Evolutionary conservation across 1,140 invertebrate species (phyloP).

Genomic region (Drosophila kanapiae): DNA sequence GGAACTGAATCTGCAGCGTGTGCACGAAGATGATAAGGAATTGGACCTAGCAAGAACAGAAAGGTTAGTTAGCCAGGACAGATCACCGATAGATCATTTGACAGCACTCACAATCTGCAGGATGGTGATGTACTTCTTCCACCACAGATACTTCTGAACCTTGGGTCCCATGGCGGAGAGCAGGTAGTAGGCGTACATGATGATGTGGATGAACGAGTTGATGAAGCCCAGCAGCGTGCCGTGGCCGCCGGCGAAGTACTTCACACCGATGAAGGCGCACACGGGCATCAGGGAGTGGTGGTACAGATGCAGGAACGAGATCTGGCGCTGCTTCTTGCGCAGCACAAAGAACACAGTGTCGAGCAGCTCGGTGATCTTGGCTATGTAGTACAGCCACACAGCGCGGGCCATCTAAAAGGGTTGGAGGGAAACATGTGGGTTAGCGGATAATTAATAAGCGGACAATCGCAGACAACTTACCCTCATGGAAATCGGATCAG

Average conservation of each 20-base stretch:
- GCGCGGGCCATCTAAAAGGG: conserved; percentile 88
- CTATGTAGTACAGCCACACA: conserved; percentile 88
- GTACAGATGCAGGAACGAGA: conserved; percentile 91
- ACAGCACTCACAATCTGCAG: conserved; percentile 90
- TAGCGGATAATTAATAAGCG: neutral
- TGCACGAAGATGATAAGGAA: conserved; percentile 93
- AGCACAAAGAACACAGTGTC: conserved; percentile 94
- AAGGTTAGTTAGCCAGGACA: conserved; percentile 10
- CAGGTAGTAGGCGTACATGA: conserved; percentile 95
- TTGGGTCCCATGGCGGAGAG: conserved; percentile 92
- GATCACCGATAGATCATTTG: neutral
- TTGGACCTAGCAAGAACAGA: conserved; percentile 88
- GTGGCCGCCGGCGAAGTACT: conserved; percentile 92
- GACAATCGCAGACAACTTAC: conserved; percentile 86
- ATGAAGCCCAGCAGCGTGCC: conserved; percentile 93
- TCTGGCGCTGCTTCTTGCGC: conserved; percentile 91
- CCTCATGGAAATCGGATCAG: conserved; percentile 90
- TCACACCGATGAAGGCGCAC: conserved; percentile 93
- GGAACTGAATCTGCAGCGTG: conserved; percentile 87
- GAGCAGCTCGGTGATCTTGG: conserved; percentile 88
- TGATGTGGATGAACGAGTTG: conserved; percentile 91
- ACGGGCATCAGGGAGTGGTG: conserved; percentile 91
- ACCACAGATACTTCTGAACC: conserved; percentile 95
- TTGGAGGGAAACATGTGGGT: neutral
- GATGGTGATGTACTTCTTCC: conserved; percentile 95